Evolutionary conservation across 2,797 vertebrate species (phyloP), one percentile per base, ranked within the genome.

Genomic region (Dipus sagitta): DNA sequence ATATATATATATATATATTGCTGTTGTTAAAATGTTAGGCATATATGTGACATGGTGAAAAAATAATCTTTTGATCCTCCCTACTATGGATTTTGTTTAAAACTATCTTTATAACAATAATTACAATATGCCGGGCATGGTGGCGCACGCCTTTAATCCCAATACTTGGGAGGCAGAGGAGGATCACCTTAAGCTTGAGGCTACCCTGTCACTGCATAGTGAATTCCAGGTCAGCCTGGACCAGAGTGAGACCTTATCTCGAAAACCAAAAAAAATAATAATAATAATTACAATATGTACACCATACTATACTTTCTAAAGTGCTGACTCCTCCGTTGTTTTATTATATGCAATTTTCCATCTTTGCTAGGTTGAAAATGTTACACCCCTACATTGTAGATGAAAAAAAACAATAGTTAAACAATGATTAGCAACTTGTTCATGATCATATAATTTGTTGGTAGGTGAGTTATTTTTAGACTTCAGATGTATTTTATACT

Each of bases 401-500:
- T 70, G n/a, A 47, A 93, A 74, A n/a, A 62, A 71, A 93, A 75
- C 38, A 91, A n/a, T 80, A 18, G 76, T 85, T 82, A 85, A 65
- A 21, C 10, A 54, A 23, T 77, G 70, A 82, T 71, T 77, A 82
- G 9, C 71, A 32, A 77, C 71, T 77, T 82, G 58, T 17, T 91
- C 74, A 85, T 65, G 80, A n/a, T 85, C 71, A 82, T 38, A 70
- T 52, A 64, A 83, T 87, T 76, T 58, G 21, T 72, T 94, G 64
- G n/a, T 32, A 71, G 78, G 54, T 17, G 15, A 82, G 24, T 38
- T 79, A 34, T 71, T 82, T 90, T 58, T 62, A 82, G 42, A 77
- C 23, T 77, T 94, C 52, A 24, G 30, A 32, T 86, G 30, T 72
- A 26, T 67, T 67, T 85, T 47, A 52, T 18, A 75, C 30, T 62